Conservation (phyloP, 2,888 invertebrate species). For the Didymodactylos carnosus region DNA sequence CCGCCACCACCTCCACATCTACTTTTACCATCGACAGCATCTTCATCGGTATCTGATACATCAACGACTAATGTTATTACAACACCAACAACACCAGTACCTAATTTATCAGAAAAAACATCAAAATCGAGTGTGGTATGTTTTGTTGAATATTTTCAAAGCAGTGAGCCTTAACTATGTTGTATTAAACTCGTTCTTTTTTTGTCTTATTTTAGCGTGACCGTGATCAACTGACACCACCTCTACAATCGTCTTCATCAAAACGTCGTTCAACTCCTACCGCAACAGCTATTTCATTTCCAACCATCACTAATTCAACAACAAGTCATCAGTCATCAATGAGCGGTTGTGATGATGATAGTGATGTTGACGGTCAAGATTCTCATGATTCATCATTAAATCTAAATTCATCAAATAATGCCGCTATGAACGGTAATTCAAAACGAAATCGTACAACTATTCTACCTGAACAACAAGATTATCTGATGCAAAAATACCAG, state of each 20-base stretch:
- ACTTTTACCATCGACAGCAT: slow-evolving; percentile 21
- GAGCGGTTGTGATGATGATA: neutral
- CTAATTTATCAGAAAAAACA: too few species aligned
- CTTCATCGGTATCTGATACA: slow-evolving; percentile 21
- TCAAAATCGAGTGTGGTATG: too few species aligned
- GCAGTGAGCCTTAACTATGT: too few species aligned
- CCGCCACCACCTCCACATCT: slow-evolving; percentile 8
- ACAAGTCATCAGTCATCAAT: neutral
- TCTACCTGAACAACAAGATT: slow-evolving; percentile 85
- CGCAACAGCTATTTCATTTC: neutral
- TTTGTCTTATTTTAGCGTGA: too few species aligned
- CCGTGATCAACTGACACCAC: too few species aligned
- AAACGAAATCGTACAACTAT: slow-evolving; percentile 57
- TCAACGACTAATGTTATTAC: slow-evolving; percentile 34
- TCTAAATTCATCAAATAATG: neutral
- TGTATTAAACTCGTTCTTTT: too few species aligned
- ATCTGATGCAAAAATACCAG: slow-evolving; percentile 90
- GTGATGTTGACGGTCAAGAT: too few species aligned
- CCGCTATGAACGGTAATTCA: too few species aligned
- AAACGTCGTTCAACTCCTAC: too few species aligned
- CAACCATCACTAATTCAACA: neutral
- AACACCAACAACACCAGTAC: slow-evolving; percentile 61
- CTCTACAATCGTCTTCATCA: too few species aligned
- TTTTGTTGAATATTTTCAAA: too few species aligned
- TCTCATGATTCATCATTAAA: too few species aligned